Base-by-base conservation (phyloP, 2,113 vertebrate genomes). In the Aptenodytes patagonicus region DNA sequence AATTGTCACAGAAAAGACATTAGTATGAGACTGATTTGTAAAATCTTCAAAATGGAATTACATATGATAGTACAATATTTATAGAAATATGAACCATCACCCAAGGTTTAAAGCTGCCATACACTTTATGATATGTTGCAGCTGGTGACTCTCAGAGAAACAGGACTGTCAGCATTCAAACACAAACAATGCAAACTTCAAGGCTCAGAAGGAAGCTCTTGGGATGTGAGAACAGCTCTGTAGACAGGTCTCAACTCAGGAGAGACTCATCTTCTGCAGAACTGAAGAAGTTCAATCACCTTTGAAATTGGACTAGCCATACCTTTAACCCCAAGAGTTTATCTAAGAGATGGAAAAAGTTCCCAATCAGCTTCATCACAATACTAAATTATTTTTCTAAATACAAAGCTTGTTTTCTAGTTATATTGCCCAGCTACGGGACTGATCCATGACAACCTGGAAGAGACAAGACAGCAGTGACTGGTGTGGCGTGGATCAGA, bases 51-150 rank as follows among this genome's bases (percentile, higher is more conserved):
- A 64, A 32, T 7, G 9, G 21, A 77, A 72, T 40, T 47, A 54
- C 18, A 42, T 2, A 11, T 12, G 34, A 22, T 0, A 25, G 70
- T 16, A 6, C 0, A 2, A 8, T 55, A 60, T 68, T 26, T 38
- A 77, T 0, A 78, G 51, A 66, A 66, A 54, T 0, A 89, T 3
- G 32, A 85, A 80, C 29, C 42, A 44, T 10, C 38, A 69, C 12
- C 26, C 47, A 55, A 40, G 24, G 47, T 40, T 57, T 72, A 60
- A 71, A 94, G 73, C 57, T 55, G 17, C 42, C 32, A 31, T 17
- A 32, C 0, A 2, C 38, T 60, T 71, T 8, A 21, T 10, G 55
- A 22, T 55, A 15, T 13, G 25, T 9, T 62, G 42, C 55, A 78
- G 40, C 1, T 54, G 54, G 34, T 61, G 49, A 62, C 60, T 66